Evolutionary conservation across 2,888 invertebrate species (phyloP).

Genomic region (Malthinus flaveolus): DNA sequence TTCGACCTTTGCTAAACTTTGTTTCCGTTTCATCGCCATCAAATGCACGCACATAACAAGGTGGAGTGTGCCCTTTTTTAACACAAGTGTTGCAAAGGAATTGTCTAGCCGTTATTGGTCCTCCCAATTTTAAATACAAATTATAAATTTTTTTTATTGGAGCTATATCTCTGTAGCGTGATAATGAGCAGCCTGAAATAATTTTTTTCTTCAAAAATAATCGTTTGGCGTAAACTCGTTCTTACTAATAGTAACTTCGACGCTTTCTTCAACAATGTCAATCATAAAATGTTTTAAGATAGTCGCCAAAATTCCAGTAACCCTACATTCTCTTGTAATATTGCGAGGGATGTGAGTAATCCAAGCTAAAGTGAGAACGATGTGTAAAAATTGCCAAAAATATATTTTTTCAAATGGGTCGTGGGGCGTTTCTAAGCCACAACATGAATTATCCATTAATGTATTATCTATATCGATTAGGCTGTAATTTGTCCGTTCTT

Average conservation of each 20-base stretch:
- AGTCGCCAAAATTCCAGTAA: constrained; percentile 57
- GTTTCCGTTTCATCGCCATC: constrained; percentile 6
- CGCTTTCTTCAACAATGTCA: constrained; percentile 54
- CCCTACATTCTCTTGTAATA: constrained; percentile 49
- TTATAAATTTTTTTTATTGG: constrained; percentile 56
- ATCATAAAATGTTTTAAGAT: constrained; percentile 61
- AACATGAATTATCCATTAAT: constrained; percentile 56
- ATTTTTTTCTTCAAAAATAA: too few species aligned
- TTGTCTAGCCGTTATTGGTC: constrained; percentile 52
- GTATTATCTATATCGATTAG: constrained; percentile 59
- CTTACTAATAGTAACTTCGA: constrained; percentile 55
- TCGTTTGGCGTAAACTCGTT: not conserved
- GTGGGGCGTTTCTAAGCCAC: constrained; percentile 56
- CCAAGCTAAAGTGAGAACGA: constrained; percentile 58
- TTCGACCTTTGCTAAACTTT: constrained; percentile 35
- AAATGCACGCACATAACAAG: constrained; percentile 17
- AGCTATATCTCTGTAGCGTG: constrained; percentile 44
- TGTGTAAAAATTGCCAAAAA: constrained; percentile 65
- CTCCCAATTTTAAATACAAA: constrained; percentile 56
- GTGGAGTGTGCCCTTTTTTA: constrained; percentile 19
- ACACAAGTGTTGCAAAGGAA: constrained; percentile 21
- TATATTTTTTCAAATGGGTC: constrained; percentile 64
- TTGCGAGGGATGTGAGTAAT: constrained; percentile 53
- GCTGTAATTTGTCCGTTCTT: constrained; percentile 54
- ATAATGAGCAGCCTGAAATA: constrained; percentile 29